These are phyloP conservation scores for Megathymus violae DNA, from an alignment of 1,140 invertebrate genomes.

Conservation along the genomic window DNA sequence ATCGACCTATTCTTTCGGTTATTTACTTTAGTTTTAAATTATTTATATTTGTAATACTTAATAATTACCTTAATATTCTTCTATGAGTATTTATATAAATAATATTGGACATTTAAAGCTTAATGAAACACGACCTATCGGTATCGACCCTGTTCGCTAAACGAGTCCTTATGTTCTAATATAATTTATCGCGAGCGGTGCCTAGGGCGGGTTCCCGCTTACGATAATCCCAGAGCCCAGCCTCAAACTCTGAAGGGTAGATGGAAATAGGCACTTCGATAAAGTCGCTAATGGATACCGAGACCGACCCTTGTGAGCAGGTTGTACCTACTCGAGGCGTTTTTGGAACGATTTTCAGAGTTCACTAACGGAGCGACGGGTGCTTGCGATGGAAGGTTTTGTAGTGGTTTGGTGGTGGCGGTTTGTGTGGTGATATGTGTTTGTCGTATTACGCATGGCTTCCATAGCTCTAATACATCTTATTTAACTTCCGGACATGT, in stretches of 20 bases:
- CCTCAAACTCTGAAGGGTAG: conserved; percentile 24
- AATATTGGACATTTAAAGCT: conserved; percentile 4
- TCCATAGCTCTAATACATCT: no score
- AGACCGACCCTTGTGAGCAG: conserved; percentile 15
- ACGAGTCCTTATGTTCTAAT: conserved; percentile 22
- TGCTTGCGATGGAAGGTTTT: no score
- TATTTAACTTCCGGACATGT: no score
- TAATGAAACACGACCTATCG: no score
- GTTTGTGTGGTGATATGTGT: no score
- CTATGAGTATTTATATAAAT: no score
- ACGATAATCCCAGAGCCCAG: conserved; percentile 26
- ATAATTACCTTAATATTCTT: no score
- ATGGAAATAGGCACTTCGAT: conserved; percentile 26
- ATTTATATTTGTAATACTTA: conserved; percentile 7
- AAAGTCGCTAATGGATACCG: conserved; percentile 28
- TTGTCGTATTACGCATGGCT: no score
- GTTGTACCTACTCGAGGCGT: conserved; percentile 13
- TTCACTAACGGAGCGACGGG: no score
- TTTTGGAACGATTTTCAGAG: conserved; percentile 6
- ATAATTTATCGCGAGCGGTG: conserved; percentile 28
- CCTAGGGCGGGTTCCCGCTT: conserved; percentile 24
- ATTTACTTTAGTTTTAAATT: no score
- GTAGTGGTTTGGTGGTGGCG: no score
- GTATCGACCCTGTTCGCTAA: neutral
- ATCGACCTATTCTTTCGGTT: no score